Percentiles rank a stretch among this genome's conserved stretches.
phyloP scores from a whole-genome alignment of 2,113 vertebrate species.

The Thomomys bottae region DNA sequence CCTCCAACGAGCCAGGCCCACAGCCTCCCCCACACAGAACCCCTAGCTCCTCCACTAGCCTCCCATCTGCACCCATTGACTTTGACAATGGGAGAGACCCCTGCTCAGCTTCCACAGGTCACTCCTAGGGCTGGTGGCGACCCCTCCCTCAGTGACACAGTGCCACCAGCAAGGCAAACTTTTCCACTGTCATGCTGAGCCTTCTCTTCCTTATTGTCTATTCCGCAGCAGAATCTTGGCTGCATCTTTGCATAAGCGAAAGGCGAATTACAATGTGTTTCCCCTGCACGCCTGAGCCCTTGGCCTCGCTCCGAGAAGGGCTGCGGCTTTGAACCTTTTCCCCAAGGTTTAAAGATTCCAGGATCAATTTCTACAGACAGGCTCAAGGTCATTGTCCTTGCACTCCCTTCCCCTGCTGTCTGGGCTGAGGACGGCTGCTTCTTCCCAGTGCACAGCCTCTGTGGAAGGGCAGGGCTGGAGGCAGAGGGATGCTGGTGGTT shows the following conservation, averaged over 20 bases:
- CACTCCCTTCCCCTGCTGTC: neutral
- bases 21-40: neutral
- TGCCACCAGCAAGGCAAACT: neutral
- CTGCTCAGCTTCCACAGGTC: neutral
- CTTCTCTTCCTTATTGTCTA: neutral
- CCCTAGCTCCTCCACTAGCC: neutral
- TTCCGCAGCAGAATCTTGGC: conserved; percentile 59
- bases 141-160: neutral
- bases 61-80: too few species aligned
- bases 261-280: conserved; percentile 26
- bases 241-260: conserved; percentile 49
- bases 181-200: conserved; percentile 27
- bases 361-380: conserved; percentile 61
- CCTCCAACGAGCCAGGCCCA: neutral
- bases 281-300: conserved; percentile 35
- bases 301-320: neutral
- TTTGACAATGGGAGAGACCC: neutral
- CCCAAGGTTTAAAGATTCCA: conserved; percentile 57
- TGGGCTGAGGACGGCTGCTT: neutral
- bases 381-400: conserved; percentile 40
- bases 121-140: neutral
- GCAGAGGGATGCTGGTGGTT: neutral
- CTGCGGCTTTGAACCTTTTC: conserved; percentile 27
- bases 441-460: neutral
- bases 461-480: neutral